Evolutionary conservation across 2,888 invertebrate species (phyloP).

Genomic region (Ectropis crepuscularia): DNA sequence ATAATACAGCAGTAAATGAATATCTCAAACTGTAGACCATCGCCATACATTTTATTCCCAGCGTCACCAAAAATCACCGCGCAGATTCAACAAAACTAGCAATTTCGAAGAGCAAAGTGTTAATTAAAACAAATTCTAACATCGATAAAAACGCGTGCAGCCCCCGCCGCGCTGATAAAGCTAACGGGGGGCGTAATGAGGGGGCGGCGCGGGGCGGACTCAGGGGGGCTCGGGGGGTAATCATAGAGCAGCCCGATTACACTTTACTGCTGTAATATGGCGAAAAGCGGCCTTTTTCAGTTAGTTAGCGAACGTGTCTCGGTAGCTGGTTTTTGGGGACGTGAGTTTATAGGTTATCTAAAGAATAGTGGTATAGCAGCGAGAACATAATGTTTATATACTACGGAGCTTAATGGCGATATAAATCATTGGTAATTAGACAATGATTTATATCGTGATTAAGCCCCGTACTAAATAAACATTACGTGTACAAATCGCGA

Average conservation of each 20-base stretch:
- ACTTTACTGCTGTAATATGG: constrained; percentile 14
- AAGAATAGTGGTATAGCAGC: too few relatives aligned
- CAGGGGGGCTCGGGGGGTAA: constrained; percentile 16
- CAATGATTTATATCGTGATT: too few relatives aligned
- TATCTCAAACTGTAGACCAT: too few relatives aligned
- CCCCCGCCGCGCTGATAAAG: constrained; percentile 52
- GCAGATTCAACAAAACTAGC: constrained; percentile 27
- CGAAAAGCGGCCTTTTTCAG: constrained; percentile 16
- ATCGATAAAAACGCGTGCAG: constrained; percentile 56
- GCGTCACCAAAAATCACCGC: not conserved
- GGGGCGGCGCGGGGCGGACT: constrained; percentile 19
- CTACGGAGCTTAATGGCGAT: too few relatives aligned
- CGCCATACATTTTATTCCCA: not conserved
- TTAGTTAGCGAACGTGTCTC: not conserved
- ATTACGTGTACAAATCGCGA: too few relatives aligned
- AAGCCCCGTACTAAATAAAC: too few relatives aligned
- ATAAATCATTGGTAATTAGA: too few relatives aligned
- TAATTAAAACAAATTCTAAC: constrained; percentile 63
- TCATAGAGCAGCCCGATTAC: constrained; percentile 27
- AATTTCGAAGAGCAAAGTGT: constrained; percentile 40
- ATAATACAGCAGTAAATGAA: too few relatives aligned
- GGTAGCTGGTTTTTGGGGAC: not conserved
- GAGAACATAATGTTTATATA: too few relatives aligned
- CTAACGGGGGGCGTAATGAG: constrained; percentile 51
- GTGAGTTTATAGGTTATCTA: too few relatives aligned